Base-by-base conservation (phyloP, 2,797 vertebrate genomes). In the Sebastes trivittatus region DNA sequence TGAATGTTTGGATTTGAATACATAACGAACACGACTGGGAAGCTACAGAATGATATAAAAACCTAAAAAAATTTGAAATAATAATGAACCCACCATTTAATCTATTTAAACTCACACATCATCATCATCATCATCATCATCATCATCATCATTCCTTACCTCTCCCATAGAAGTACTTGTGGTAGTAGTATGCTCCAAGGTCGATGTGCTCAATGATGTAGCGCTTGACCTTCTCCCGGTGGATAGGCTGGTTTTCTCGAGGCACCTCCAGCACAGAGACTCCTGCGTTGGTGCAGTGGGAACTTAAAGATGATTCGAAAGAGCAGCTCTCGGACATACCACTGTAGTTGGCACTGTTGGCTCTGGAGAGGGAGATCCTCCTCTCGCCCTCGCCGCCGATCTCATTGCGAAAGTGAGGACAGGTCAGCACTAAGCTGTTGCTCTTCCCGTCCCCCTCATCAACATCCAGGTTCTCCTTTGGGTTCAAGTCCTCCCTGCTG, bases 121-220 rank as follows among this genome's bases (percentile, higher is more conserved):
- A 42, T 42, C 29, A 54, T 66, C 20, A 38, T 77, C 13, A 42
- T 63, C n/a, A 29, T 4, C 2, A 18, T 34, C 36, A 38, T 42
- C 29, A 54, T 66, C 13, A 64, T 4, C 2, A 18, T 34, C 4
- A 22, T 22, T 27, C 13, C 90, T 96, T 97, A 99, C 98, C 98
- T 98, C 94, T 98, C 63, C 97, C 98, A 2, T 98, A 98, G 96
- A 99, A 99, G 95, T 96, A 98, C 89, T 98, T 98, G 88, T 98
- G 97, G 93, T 98, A 99, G 84, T 99, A 99, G 93, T 98, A 99
- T 0, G 98, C 98, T 81, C 98, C 98, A 3, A 99, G 96, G 93
- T 99, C 98, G 55, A 99, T 97, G 90, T 99, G 98, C 30, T 99
- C 98, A 22, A 99, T 99, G 92, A 99, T 97, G 92, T 99, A 99